A percentile compares a stretch with the other conserved stretches of the same genome.
Evolutionary conservation across 1,140 invertebrate species (phyloP).

Genomic region (Ceratina australensis): DNA sequence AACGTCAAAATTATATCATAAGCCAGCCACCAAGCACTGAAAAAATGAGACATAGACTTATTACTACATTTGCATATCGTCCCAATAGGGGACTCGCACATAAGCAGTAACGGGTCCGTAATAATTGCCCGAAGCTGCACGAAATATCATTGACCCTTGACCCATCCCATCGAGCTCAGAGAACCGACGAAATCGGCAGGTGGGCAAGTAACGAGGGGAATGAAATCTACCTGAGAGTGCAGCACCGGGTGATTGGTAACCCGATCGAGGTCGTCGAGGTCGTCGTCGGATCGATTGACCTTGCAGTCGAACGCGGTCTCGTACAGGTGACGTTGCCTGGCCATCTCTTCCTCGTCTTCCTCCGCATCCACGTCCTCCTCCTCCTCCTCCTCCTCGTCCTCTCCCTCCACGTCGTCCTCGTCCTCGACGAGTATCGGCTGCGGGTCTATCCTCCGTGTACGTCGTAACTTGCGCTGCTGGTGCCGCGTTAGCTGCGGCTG

Average conservation of each 20-base stretch:
- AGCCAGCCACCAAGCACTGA: no score
- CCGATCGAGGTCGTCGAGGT: constrained; percentile 89
- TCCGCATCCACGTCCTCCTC: constrained; percentile 67
- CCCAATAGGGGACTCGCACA: no score
- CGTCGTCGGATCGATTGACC: constrained; percentile 89
- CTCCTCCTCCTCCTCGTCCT: constrained; percentile 70
- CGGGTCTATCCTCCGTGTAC: constrained; percentile 73
- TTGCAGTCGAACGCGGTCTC: constrained; percentile 94
- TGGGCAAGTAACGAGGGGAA: no score
- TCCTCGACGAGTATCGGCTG: constrained; percentile 73
- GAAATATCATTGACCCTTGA: no score
- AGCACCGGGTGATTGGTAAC: constrained; percentile 90
- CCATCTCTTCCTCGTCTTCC: constrained; percentile 82
- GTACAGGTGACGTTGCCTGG: constrained; percentile 88
- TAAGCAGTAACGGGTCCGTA: no score
- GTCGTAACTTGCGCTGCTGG: constrained; percentile 75
- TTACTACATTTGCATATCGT: no score
- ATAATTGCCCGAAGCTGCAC: no score
- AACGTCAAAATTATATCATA: no score
- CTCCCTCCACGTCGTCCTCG: constrained; percentile 71
- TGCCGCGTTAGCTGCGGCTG: constrained; percentile 80
- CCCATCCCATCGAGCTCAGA: no score
- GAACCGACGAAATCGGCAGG: no score
- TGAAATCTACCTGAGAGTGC: constrained; percentile 78
- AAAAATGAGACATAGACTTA: no score